Base-by-base conservation (phyloP, 2,888 invertebrate genomes). In the Flabesymbios commensalis region DNA sequence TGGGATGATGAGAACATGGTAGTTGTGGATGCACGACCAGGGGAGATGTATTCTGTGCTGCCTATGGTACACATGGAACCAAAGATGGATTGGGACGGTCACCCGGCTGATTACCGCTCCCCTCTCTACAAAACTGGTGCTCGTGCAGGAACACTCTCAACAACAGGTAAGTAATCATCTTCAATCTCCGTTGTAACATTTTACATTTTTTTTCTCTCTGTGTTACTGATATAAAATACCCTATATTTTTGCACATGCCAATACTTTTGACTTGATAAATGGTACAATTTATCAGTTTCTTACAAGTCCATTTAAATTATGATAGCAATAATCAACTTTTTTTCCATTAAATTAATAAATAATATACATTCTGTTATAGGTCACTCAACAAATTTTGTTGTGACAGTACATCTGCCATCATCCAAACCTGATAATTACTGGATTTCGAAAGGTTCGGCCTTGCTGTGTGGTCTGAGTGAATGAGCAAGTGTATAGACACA, bases 361-460 rank as follows among this genome's bases (percentile, higher is more conserved):
- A n/a, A n/a, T n/a, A 14, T 31, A 54, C 31, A 28, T 49, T 54
- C 4, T 29, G 24, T 42, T 73, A 42, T 75, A 83, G 83, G 83
- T 64, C 81, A 80, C 58, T 83, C 83, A 0, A 83, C 83, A 14
- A 83, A 83, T 72, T 84, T 79, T 69, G 81, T 82, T 14, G 81
- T 83, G 3, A 74, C 78, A n/a, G 75, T 79, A 4, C 74, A 79
- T 58, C 72, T 82, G 51, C 80, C 78, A 84, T 90, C 72, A 0
- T 77, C 83, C 22, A 84, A 87, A 67, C 81, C 86, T 0, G 87
- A 90, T 47, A 88, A 89, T 69, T 92, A 89, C 81, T 94, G 94
- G 94, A 92, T 94, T 71, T 87, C 92, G 47, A 90, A 91, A 74
- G 94, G 92, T 64, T 91, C 93, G 1, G 94, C 94, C 0, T 84